Base-by-base conservation (phyloP, 1,140 invertebrate species). In the Oscheius sp. region DNA sequence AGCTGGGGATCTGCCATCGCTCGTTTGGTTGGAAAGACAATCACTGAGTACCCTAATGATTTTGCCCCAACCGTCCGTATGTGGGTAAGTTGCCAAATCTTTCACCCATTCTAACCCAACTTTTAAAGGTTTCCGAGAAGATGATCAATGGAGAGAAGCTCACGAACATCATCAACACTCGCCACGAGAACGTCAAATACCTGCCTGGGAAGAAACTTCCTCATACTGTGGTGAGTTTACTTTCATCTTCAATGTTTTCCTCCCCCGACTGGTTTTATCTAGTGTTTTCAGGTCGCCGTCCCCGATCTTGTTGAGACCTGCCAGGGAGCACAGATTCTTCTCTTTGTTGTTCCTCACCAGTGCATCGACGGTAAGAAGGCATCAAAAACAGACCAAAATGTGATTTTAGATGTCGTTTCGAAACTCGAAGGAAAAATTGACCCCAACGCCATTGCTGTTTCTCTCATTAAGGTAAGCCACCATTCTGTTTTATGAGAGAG, bases 141-240 rank as follows among this genome's bases (percentile, higher is more conserved):
- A 89, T 93, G 46, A 90, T 99, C 32, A 89, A 97, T 84, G 95
- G 94, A 20, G 90, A 90, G 82, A 99, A 99, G 86, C 42, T 99
- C 42, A 97, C 95, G 34, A 95, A 99, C 87, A 97, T 98, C 73
- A 99, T 99, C 78, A 99, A 99, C 87, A 90, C 91, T 80, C 90
- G 92, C 1, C 96, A 99, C 86, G 95, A 97, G 87, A 99, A 99
- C 88, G 90, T 97, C 2, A 99, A 99, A 87, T 99, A 99, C 87
- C 88, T 99, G 72, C 95, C 95, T 15, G 95, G 94, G 42, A 91
- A 94, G 82, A 93, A 91, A 86, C 85, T 98, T 45, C 94, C 94
- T 42, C 73, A 82, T 7, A 88, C 87, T 84, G 85, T 88, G 65
- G 85, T 88, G 74, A 79, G 85, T 78, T 46, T 23, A 28, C 18